Evolutionary conservation across 2,797 vertebrate species (phyloP), one percentile per base, ranked within the genome.

Genomic region (Macropus fuliginosus): DNA sequence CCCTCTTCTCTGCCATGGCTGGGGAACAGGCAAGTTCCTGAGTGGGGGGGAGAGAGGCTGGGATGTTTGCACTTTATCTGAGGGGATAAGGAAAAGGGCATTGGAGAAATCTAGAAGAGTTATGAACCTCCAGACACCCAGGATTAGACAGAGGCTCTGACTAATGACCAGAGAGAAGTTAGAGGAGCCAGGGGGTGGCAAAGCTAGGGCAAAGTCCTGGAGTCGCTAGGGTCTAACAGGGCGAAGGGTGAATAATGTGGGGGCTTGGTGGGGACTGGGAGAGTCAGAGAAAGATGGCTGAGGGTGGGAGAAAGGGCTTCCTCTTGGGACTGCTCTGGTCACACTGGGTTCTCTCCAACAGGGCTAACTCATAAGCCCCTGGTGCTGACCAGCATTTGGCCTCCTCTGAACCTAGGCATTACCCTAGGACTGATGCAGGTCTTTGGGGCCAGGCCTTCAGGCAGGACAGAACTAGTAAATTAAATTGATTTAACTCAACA

Each of bases 21-120:
- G 98, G 99, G 56, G 99, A 99, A 94, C 99, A 99, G 99, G 99
- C 99, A 98, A 98, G 98, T 98, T 94, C 56, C 29, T 0, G 29
- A 34, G 29, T 29, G 9, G 34, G 89, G 66, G 92, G 2, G 3
- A 1, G 56, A 52, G 92, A 1, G 5, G 50, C 5, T 29, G 50
- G 28, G 28, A 8, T 16, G 29, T 11, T 0, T 12, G 55, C 40
- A 16, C 13, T 27, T 24, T 2, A 10, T 13, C 31, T 29, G 93
- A 6, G 5, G 12, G 54, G 3, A 81, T 56, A 34, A 27, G 59
- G 40, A 4, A 11, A 62, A 34, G 18, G 50, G 14, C 1, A 28
- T 4, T 34, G 3, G 1, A 18, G 40, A 52, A 21, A 50, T 34
- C 5, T n/a, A n/a, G 24, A 11, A 21, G 40, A 27, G 9, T 4